Conservation (phyloP, 2,888 invertebrate species). For the Drosophila ustulata region DNA sequence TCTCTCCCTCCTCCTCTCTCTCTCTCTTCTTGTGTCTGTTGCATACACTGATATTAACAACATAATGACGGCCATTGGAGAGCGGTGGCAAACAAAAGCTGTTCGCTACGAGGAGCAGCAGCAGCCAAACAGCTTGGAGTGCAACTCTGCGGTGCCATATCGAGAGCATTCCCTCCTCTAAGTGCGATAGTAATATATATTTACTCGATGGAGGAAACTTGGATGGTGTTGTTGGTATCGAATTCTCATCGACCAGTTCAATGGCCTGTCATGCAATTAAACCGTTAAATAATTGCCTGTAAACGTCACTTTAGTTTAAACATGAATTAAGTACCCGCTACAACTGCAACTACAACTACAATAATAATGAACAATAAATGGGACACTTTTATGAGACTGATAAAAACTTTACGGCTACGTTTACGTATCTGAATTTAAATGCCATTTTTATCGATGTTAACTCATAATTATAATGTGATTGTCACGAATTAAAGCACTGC, state of each 20-base stretch:
- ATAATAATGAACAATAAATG: conserved; percentile 70
- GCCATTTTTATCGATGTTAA: conserved; percentile 70
- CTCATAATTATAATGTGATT: conserved; percentile 75
- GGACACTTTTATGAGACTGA: conserved; percentile 53
- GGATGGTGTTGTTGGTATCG: conserved; percentile 15
- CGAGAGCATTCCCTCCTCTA: conserved; percentile 10
- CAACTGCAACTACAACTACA: conserved; percentile 30
- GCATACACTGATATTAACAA: conserved; percentile 50
- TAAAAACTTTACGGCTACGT: conserved; percentile 49
- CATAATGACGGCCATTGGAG: conserved; percentile 56
- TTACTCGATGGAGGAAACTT: background rate
- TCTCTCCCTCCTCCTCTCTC: background rate
- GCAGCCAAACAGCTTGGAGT: conserved; percentile 21
- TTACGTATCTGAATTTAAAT: conserved; percentile 54
- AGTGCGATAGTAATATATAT: conserved; percentile 7
- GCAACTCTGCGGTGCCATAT: conserved; percentile 40
- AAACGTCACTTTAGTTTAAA: conserved; percentile 69
- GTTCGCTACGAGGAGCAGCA: conserved; percentile 17
- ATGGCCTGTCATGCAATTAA: conserved; percentile 63
- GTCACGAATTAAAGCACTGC: conserved; percentile 50
- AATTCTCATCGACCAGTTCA: conserved; percentile 39
- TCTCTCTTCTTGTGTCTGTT: conserved; percentile 26
- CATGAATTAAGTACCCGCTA: conserved; percentile 61
- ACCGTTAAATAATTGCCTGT: conserved; percentile 67
- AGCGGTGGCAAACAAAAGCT: conserved; percentile 58